These are phyloP conservation scores for Lepidocolaptes lacrymiger DNA, from an alignment of 2,797 vertebrate species.

Conservation along the genomic window DNA sequence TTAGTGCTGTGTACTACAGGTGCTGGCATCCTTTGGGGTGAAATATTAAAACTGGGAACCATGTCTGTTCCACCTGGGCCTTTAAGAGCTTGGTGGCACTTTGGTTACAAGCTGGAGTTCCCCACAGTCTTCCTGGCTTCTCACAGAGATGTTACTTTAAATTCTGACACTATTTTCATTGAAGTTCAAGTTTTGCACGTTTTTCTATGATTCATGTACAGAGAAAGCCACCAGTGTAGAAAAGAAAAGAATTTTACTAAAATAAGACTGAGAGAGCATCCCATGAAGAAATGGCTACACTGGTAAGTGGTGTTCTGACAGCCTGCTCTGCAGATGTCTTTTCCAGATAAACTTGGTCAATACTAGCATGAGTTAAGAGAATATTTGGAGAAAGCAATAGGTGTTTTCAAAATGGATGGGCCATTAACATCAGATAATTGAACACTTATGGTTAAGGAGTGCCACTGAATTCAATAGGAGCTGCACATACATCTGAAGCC, in stretches of 20 bases:
- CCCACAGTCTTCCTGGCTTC: not conserved
- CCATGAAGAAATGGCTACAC: not conserved
- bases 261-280: not conserved
- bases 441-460: slow-evolving; percentile 14
- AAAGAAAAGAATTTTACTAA: not conserved
- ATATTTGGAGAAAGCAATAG: slow-evolving; percentile 12
- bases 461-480: not conserved
- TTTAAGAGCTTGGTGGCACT: not conserved
- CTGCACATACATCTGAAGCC: not conserved
- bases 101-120: not conserved
- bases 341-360: slow-evolving; percentile 6
- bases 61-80: not conserved
- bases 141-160: not conserved
- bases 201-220: not conserved
- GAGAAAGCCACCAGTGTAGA: not conserved
- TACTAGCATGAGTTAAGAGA: slow-evolving; percentile 33
- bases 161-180: not conserved
- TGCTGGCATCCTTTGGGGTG: not conserved
- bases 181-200: not conserved
- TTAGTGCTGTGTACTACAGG: not conserved
- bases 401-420: slow-evolving; percentile 39
- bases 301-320: not conserved
- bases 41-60: not conserved
- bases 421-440: slow-evolving; percentile 29
- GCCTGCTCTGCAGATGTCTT: not conserved